Evolutionary conservation across 1,140 invertebrate species (phyloP).

Genomic region (Zaprionus lachaisei): DNA sequence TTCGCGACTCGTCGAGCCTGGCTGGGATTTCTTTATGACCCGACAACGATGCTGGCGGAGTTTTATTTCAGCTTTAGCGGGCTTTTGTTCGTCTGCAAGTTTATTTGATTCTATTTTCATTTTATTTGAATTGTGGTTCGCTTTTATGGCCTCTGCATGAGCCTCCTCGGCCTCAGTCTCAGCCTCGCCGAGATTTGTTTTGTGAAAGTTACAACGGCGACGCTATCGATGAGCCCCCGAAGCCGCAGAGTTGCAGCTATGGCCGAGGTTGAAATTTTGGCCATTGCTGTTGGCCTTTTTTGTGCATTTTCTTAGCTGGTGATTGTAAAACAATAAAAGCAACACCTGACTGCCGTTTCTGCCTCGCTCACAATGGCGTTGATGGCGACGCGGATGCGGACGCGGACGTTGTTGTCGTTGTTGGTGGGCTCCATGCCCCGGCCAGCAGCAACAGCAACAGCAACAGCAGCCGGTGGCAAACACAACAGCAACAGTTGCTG

Average conservation of each 20-base stretch:
- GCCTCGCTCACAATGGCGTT: slow-evolving; percentile 68
- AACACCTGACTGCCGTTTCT: slow-evolving; percentile 80
- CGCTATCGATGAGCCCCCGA: slow-evolving; percentile 36
- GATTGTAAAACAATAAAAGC: slow-evolving; percentile 83
- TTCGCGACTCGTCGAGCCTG: slow-evolving; percentile 53
- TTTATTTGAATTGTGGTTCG: slow-evolving; percentile 78
- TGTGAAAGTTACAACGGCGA: slow-evolving; percentile 49
- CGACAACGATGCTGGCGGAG: slow-evolving; percentile 43
- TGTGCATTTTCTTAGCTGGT: slow-evolving; percentile 41
- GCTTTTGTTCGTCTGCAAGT: slow-evolving; percentile 69
- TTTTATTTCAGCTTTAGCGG: slow-evolving; percentile 50
- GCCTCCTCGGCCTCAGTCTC: slow-evolving; percentile 33
- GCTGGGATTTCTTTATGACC: slow-evolving; percentile 77
- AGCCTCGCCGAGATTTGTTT: slow-evolving; percentile 63
- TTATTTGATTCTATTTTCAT: slow-evolving; percentile 83
- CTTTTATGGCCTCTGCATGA: slow-evolving; percentile 74
- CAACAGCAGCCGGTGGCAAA: slow-evolving; percentile 23
- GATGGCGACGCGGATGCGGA: slow-evolving; percentile 54
- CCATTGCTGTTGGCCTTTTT: slow-evolving; percentile 42
- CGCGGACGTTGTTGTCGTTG: slow-evolving; percentile 26
- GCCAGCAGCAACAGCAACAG: background rate
- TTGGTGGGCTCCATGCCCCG: slow-evolving; percentile 29
- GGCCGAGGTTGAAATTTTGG: slow-evolving; percentile 12
- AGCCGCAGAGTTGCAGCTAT: slow-evolving; percentile 11
- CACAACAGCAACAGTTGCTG: slow-evolving; percentile 23